A percentile compares a stretch with the other conserved stretches of the same genome.
These are phyloP conservation scores for Drosophila pandora DNA, from an alignment of 1,140 invertebrate genomes.

Conservation along the genomic window DNA sequence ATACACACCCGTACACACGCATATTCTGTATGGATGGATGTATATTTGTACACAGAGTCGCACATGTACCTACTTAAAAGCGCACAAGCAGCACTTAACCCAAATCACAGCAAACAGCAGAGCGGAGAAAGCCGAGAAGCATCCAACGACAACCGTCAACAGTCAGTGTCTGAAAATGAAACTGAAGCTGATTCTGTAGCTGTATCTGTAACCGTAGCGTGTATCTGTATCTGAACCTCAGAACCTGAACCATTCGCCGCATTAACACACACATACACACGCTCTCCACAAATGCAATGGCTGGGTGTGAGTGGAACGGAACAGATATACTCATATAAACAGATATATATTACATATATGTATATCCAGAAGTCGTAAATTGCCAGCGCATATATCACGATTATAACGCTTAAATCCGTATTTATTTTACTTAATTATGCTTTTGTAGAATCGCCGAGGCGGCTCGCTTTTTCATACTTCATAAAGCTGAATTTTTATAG, in stretches of 20 bases:
- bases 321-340: constrained; percentile 37
- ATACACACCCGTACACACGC: constrained; percentile 1
- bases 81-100: constrained; percentile 78
- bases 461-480: constrained; percentile 13
- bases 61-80: constrained; percentile 73
- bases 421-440: constrained; percentile 79
- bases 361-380: constrained; percentile 65
- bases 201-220: constrained; percentile 14
- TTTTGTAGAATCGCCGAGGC: constrained; percentile 12
- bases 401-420: constrained; percentile 68
- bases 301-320: constrained; percentile 1
- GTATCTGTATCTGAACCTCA: constrained; percentile 26
- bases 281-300: background rate
- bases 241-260: constrained; percentile 60
- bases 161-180: constrained; percentile 36
- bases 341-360: constrained; percentile 5
- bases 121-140: constrained; percentile 46
- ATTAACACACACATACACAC: constrained; percentile 63
- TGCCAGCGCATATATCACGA: constrained; percentile 77
- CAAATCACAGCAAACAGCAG: constrained; percentile 69
- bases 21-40: constrained; percentile 1
- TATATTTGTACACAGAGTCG: constrained; percentile 4
- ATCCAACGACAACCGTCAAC: constrained; percentile 56
- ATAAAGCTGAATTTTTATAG: constrained; percentile 18
- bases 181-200: constrained; percentile 25